phyloP scores from a whole-genome alignment of 2,888 invertebrate species.

The Andrena haemorrhoa region DNA sequence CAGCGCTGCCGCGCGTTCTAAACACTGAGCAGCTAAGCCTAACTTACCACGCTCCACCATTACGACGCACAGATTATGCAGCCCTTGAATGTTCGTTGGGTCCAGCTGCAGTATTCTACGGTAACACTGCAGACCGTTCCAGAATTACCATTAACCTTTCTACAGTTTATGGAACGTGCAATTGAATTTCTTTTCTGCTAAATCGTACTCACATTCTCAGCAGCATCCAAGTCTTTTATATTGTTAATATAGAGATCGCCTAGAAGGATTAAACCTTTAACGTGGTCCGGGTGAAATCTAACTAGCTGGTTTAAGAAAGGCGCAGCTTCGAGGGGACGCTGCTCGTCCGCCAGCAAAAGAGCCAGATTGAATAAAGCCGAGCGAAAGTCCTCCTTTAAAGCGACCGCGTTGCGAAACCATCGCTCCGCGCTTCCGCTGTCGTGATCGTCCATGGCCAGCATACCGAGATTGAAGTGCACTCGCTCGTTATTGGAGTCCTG shows the following conservation, averaged over 20 bases:
- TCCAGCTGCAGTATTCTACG: conserved; percentile 94
- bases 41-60: conserved; percentile 96
- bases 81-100: conserved; percentile 96
- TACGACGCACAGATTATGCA: conserved; percentile 98
- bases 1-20: conserved; percentile 91
- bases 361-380: conserved; percentile 98
- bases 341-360: conserved; percentile 94
- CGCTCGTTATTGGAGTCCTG: conserved; percentile 93
- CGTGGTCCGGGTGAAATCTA: conserved; percentile 95
- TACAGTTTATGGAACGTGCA: not conserved
- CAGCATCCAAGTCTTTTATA: conserved; percentile 96
- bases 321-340: conserved; percentile 95
- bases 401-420: conserved; percentile 95
- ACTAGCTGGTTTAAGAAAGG: conserved; percentile 96
- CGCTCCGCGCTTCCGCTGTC: conserved; percentile 95
- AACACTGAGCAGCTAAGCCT: conserved; percentile 93
- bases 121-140: conserved; percentile 90
- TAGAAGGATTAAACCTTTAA: conserved; percentile 96
- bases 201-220: conserved; percentile 91
- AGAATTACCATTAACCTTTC: not conserved
- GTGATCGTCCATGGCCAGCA: conserved; percentile 98
- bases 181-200: not conserved
- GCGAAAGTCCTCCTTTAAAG: conserved; percentile 94
- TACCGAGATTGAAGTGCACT: conserved; percentile 97
- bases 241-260: conserved; percentile 99